Base-by-base conservation (phyloP, 2,888 invertebrate genomes). In the Drosophila neonasuta region DNA sequence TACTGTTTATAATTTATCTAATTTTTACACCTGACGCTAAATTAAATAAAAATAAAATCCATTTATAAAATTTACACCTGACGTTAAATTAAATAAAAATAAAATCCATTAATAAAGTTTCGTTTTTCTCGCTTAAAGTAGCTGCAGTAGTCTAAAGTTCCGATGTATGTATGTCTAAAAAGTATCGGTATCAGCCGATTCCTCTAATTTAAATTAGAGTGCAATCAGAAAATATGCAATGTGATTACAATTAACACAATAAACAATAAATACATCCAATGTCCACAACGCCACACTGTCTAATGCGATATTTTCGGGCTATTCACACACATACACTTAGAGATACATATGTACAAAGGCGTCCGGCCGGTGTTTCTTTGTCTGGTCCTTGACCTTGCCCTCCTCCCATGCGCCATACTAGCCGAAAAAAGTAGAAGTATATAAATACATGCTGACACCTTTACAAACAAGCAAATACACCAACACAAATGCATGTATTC, bases 351-450 rank as follows among this genome's bases (percentile, higher is more conserved):
- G 15, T 15, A 63, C 15, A 45, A 13, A 41, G 48, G 39, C 20
- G 24, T 24, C n/a, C 29, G 29, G 11, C 15, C 24, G 24, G 48
- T 9, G 13, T 58, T 70, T 73, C 80, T 83, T 83, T 80, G 80
- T 83, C 79, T 77, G 72, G 80, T 80, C 78, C 83, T 83, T 80
- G 83, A 73, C 80, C 80, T 80, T 80, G 80, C 50, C 13, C 34
- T 30, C 13, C 63, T 44, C 34, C 7, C 11, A 5, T 15, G n/a
- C 4, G 3, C 2, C 1, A 17, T n/a, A 3, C 15, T 50, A 51
- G 20, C 41, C 30, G 10, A 54, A 54, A 59, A 32, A 41, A 45
- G 34, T 42, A 48, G 17, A 3, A 50, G 41, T 32, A 56, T 13
- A 36, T 30, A 41, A 9, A 17, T 39, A 42, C 45, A 30, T 49